Conservation (phyloP, 2,797 vertebrate genomes). For the Prionace glauca region DNA sequence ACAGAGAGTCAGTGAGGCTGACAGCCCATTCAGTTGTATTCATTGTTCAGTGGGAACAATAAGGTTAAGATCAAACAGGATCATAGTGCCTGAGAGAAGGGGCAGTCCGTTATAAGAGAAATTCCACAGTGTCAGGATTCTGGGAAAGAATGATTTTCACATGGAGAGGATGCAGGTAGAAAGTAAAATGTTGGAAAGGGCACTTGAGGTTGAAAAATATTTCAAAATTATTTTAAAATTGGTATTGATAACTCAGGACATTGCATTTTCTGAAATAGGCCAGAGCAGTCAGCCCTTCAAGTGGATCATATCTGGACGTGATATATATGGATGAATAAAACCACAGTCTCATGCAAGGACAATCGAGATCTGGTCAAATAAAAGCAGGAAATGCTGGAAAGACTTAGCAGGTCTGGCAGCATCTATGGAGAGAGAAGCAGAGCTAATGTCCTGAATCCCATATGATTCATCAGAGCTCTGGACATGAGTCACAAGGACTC, state of each 20-base stretch:
- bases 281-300: not conserved
- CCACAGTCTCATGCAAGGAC: not conserved
- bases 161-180: not conserved
- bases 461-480: too few relatives aligned
- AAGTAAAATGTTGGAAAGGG: not conserved
- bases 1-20: not conserved
- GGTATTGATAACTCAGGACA: not conserved
- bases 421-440: too few relatives aligned
- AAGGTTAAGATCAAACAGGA: not conserved
- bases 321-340: not conserved
- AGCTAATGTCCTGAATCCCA: too few relatives aligned
- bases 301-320: not conserved
- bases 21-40: not conserved
- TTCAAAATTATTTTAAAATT: not conserved
- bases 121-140: not conserved
- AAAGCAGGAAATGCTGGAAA: too few relatives aligned
- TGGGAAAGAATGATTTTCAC: not conserved
- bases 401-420: too few relatives aligned
- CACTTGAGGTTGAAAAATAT: not conserved
- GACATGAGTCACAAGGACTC: too few relatives aligned
- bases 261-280: not conserved
- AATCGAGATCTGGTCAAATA: not conserved
- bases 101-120: not conserved
- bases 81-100: not conserved
- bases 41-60: not conserved